These are phyloP conservation scores for Hypothenemus hampei DNA, from an alignment of 1,140 invertebrate genomes.

Conservation along the genomic window DNA sequence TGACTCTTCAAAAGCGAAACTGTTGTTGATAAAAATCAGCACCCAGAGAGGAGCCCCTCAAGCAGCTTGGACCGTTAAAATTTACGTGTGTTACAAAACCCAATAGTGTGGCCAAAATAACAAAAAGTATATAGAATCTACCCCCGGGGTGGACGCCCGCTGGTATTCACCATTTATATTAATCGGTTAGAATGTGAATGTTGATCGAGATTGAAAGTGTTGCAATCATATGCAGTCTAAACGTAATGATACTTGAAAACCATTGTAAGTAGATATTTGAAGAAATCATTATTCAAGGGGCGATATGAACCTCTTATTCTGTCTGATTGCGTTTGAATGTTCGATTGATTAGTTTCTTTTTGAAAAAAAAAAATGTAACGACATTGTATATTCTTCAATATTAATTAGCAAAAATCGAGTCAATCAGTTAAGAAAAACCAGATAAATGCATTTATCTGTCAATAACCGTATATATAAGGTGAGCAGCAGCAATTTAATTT, in stretches of 20 bases:
- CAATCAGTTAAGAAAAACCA: not conserved
- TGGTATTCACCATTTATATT: constrained; percentile 17
- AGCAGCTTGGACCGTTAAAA: constrained; percentile 16
- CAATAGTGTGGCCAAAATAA: constrained; percentile 26
- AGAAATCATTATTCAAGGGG: constrained; percentile 21
- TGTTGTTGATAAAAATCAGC: constrained; percentile 23
- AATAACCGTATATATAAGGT: not conserved
- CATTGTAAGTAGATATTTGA: constrained; percentile 15
- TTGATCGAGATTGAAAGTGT: not conserved
- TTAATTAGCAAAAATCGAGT: not conserved
- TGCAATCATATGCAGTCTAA: not conserved
- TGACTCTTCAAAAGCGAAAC: no score
- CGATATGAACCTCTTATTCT: constrained; percentile 26
- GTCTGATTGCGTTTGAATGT: constrained; percentile 18
- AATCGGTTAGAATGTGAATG: not conserved
- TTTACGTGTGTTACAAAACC: constrained; percentile 20
- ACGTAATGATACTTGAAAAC: constrained; percentile 18
- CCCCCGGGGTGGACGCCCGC: constrained; percentile 13
- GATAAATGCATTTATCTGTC: not conserved
- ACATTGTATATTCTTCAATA: not conserved
- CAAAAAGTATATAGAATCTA: constrained; percentile 27
- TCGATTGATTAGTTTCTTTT: not conserved
- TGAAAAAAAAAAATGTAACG: not conserved
- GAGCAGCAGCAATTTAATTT: not conserved
- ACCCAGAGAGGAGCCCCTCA: constrained; percentile 5